Conservation (phyloP, 2,888 invertebrate species). For the Pheosia gnoma region DNA sequence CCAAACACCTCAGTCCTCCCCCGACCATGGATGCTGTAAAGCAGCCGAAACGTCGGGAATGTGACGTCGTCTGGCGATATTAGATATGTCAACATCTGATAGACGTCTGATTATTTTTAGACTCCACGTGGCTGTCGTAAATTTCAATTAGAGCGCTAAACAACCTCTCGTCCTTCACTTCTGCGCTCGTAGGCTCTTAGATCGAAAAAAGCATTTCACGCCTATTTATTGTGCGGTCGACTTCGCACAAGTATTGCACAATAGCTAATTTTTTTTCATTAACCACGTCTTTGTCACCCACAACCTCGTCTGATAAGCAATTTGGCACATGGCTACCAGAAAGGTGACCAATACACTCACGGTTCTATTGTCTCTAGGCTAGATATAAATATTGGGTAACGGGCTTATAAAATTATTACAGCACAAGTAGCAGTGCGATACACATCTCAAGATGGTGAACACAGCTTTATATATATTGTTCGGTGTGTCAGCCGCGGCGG, state of each 20-base stretch:
- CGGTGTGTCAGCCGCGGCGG: conserved; percentile 52
- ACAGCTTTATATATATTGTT: conserved; percentile 57
- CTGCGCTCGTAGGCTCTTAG: conserved; percentile 40
- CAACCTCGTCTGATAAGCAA: conserved; percentile 78
- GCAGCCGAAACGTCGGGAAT: too few species aligned
- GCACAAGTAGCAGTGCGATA: conserved; percentile 58
- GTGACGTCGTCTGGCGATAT: too few species aligned
- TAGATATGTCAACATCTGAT: too few species aligned
- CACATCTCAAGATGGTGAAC: conserved; percentile 71
- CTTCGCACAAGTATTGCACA: conserved; percentile 58
- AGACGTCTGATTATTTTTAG: not conserved
- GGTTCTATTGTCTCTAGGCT: conserved; percentile 69
- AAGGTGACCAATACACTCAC: conserved; percentile 66
- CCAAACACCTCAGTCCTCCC: too few species aligned
- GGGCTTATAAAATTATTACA: conserved; percentile 73
- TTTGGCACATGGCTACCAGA: conserved; percentile 78
- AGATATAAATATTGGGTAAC: conserved; percentile 81
- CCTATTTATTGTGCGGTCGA: conserved; percentile 58
- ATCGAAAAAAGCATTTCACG: conserved; percentile 60
- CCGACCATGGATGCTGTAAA: too few species aligned
- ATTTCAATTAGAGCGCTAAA: not conserved
- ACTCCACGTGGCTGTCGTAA: not conserved
- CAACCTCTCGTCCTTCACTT: conserved; percentile 23
- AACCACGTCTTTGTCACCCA: conserved; percentile 73
- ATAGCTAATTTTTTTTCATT: conserved; percentile 65